phyloP scores from a whole-genome alignment of 2,113 vertebrate genomes.

The Protobothrops flavoviridis region DNA sequence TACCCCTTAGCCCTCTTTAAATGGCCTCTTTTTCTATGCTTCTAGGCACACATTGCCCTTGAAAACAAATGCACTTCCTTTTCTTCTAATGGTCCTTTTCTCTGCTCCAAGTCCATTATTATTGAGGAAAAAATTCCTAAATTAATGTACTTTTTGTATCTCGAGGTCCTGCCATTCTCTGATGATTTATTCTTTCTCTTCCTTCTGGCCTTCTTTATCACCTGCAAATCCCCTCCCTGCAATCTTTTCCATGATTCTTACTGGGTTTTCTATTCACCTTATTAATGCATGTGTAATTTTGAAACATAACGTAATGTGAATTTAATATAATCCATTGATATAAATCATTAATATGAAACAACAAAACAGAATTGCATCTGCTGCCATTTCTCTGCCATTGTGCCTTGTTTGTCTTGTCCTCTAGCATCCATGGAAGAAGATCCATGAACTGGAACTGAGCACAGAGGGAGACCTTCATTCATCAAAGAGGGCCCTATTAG shows the following conservation, averaged over 20 bases:
- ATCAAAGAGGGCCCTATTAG: not conserved
- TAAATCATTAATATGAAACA: not conserved
- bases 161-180: too few relatives aligned
- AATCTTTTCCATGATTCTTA: not conserved
- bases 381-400: not conserved
- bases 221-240: not conserved
- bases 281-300: not conserved
- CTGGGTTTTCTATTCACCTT: not conserved
- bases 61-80: not conserved
- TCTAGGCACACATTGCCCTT: not conserved
- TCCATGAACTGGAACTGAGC: not conserved
- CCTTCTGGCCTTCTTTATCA: not conserved
- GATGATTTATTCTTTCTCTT: not conserved
- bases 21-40: not conserved
- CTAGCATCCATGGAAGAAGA: not conserved
- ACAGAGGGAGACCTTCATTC: not conserved
- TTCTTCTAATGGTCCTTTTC: not conserved
- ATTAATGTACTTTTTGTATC: not conserved
- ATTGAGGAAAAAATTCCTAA: not conserved
- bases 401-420: not conserved
- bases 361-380: not conserved
- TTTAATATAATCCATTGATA: not conserved
- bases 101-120: not conserved
- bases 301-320: not conserved
- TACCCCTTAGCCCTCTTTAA: conserved; percentile 1